Evolutionary conservation across 1,140 invertebrate genomes (phyloP), one percentile per base, ranked within the genome.

Genomic region (Leptopilina clavipes): DNA sequence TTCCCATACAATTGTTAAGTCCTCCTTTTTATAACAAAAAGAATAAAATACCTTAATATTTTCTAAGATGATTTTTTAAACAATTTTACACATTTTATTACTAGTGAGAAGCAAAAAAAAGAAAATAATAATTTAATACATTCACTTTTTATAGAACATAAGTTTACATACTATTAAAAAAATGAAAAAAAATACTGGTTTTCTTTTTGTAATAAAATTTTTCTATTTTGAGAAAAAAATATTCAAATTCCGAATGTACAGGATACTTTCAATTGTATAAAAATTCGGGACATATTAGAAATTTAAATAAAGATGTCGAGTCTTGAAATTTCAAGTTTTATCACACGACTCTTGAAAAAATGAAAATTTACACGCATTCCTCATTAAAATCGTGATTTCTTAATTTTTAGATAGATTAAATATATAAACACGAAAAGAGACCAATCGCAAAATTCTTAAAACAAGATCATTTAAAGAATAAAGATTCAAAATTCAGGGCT

Each of bases 31-130:
- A 65, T 65, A 25, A 25, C 14, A 52, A 52, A 17, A 25, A 52
- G 17, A 52, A 17, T 17, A 52, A 52, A 52, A 17, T 17, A 52
- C 48, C 48, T 52, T 52, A n/a, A 52, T 52, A 65, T 65, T 65
- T 65, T 65, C 8, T 65, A 65, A 40, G 14, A 17, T 52, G 48
- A 52, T 52, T 52, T 52, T 40, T 52, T 52, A 52, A 52, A 52
- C 48, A 52, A 52, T 52, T 52, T 52, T 52, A 52, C 48, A 52
- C 48, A 17, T 52, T 52, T 52, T 52, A 52, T 52, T 52, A 52
- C 48, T 52, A 52, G 48, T n/a, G 48, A 17, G n/a, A n/a, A n/a
- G n/a, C n/a, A n/a, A n/a, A n/a, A 52, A 52, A n/a, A 52, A 52
- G 1, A 52, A 52, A 17, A 45, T 48, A n/a, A 52, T 52, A 52